These are phyloP conservation scores for Sphenodon punctatus DNA, from an alignment of 2,797 vertebrate genomes.

Conservation along the genomic window DNA sequence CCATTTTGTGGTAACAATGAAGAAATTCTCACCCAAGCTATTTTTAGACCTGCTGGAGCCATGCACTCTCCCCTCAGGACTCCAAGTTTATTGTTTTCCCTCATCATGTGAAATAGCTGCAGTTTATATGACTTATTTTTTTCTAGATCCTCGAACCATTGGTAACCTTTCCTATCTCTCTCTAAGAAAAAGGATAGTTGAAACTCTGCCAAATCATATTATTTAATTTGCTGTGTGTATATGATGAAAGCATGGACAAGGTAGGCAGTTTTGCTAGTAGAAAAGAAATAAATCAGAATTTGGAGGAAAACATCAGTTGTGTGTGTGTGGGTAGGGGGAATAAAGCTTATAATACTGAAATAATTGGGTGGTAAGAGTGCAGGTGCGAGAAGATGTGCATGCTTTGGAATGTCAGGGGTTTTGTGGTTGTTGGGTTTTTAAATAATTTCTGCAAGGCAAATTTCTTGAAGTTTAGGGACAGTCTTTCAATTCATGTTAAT, in stretches of 20 bases:
- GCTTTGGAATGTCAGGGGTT: too few species aligned
- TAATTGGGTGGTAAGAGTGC: slow-evolving; percentile 20
- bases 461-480: not conserved
- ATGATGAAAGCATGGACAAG: slow-evolving; percentile 13
- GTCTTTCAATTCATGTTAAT: not conserved
- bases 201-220: slow-evolving; percentile 35
- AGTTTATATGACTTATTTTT: slow-evolving; percentile 34
- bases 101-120: slow-evolving; percentile 48
- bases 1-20: not conserved
- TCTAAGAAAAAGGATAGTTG: slow-evolving; percentile 59
- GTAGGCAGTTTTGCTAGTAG: slow-evolving; percentile 17
- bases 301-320: slow-evolving; percentile 35
- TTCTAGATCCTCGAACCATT: slow-evolving; percentile 53
- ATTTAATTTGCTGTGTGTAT: slow-evolving; percentile 39
- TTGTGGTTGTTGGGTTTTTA: not conserved
- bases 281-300: not conserved
- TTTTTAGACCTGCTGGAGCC: slow-evolving; percentile 43
- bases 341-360: slow-evolving; percentile 8
- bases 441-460: not conserved
- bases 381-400: not conserved
- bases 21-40: slow-evolving; percentile 18
- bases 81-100: slow-evolving; percentile 46
- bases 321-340: slow-evolving; percentile 5
- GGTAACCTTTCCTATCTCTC: slow-evolving; percentile 67
- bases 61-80: slow-evolving; percentile 47